A percentile compares a stretch with the other conserved stretches of the same genome.
Conservation (phyloP, 1,140 invertebrate genomes). For the Acromyrmex charruanus region DNA sequence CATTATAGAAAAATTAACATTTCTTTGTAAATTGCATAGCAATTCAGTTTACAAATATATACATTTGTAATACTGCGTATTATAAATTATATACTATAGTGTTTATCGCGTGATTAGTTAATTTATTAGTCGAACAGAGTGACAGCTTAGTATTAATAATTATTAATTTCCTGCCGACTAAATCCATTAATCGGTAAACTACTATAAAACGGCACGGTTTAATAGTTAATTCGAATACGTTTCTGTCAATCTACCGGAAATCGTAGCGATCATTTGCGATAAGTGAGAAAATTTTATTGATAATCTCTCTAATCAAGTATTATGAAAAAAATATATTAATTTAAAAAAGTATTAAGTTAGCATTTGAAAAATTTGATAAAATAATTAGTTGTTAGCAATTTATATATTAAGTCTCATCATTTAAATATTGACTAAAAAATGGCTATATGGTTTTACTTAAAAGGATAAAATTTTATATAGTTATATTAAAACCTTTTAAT, state of each 20-base stretch:
- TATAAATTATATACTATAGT: constrained; percentile 9
- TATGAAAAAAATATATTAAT: neutral
- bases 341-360: neutral
- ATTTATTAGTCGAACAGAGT: constrained; percentile 17
- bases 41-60: neutral
- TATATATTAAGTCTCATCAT: neutral
- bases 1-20: neutral
- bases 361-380: neutral
- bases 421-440: neutral
- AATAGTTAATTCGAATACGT: constrained; percentile 24
- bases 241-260: neutral
- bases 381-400: neutral
- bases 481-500: neutral
- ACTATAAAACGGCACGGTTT: neutral
- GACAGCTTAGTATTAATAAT: constrained; percentile 39
- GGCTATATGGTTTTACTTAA: neutral
- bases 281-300: constrained; percentile 16
- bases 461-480: neutral
- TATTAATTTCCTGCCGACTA: constrained; percentile 10
- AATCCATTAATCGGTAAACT: constrained; percentile 4
- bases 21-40: neutral
- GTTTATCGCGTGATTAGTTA: constrained; percentile 27
- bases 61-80: neutral
- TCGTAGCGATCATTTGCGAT: neutral
- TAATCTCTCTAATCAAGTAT: neutral